Base-by-base conservation (phyloP, 2,888 invertebrate genomes). In the Nomada fabriciana region DNA sequence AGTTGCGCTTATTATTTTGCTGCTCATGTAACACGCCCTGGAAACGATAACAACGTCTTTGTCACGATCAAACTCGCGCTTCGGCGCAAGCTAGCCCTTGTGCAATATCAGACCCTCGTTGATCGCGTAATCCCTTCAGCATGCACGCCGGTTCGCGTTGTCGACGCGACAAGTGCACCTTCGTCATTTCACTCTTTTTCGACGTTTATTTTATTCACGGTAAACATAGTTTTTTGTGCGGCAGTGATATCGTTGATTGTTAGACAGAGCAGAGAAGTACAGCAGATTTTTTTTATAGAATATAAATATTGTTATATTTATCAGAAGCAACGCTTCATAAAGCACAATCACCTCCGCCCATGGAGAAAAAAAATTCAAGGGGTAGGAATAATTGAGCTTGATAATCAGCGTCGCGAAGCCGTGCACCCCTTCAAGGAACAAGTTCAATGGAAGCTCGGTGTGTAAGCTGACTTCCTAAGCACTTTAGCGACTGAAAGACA, bases 401-500 rank as follows among this genome's bases (percentile, higher is more conserved):
- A 72, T 72, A 68, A 20, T 53, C 25, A 13, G 36, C 59, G 20
- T 55, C 47, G 20, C 7, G 83, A 83, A 61, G 61, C 69, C 75
- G 10, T 73, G 67, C 65, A 73, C 60, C 61, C 55, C 53, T 61
- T 57, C 23, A 50, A 76, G 59, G 59, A 75, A 29, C 69, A 71
- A 76, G 76, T 87, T 76, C 65, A 69, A 84, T 82, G 65, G 73
- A 75, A 75, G 78, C 65, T 47, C 64, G 64, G 73, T 69, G 57
- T 64, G 73, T 75, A 76, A 85, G 75, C 78, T 83, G 79, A 72
- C 76, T 85, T 83, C 76, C 29, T 80, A 80, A 85, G 83, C 83
- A 81, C 83, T 87, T 80, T 79, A 85, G 47, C 63, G 69, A 52
- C 65, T 64, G 63, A 86, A 76, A 77, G 77, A 67, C 69, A 86